Percentiles rank a stretch among this genome's conserved stretches.
Conservation (phyloP, 2,113 vertebrate genomes). For the Psophia crepitans region DNA sequence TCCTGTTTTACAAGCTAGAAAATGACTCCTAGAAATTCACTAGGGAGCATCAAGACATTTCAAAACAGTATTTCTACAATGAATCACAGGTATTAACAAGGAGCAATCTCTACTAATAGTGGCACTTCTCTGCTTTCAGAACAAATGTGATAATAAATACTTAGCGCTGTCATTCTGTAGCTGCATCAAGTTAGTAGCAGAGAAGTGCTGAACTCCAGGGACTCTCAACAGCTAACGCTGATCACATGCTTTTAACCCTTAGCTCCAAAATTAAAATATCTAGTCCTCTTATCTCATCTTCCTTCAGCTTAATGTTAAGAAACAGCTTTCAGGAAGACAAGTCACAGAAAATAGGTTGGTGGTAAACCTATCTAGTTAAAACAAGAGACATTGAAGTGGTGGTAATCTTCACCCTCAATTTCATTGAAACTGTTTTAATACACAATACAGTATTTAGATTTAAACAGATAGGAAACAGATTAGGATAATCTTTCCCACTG, state of each 20-base stretch:
- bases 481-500: not conserved
- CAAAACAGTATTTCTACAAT: slow-evolving; percentile 6
- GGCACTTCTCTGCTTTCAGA: not conserved
- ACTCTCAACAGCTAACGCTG: not conserved
- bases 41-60: not conserved
- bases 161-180: not conserved
- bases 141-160: not conserved
- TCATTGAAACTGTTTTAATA: not conserved
- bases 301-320: not conserved
- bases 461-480: not conserved
- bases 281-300: not conserved
- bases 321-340: not conserved
- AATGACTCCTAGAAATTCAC: slow-evolving; percentile 16
- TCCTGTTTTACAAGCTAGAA: not conserved
- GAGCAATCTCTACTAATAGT: not conserved
- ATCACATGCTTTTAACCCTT: not conserved
- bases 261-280: slow-evolving; percentile 5
- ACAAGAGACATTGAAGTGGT: not conserved
- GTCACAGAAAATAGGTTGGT: not conserved
- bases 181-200: not conserved
- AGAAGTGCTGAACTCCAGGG: not conserved
- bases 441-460: not conserved
- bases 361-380: not conserved
- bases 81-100: slow-evolving; percentile 45
- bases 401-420: not conserved